These are phyloP conservation scores for Chaitophorus viminalis DNA, from an alignment of 2,888 invertebrate genomes.

Conservation along the genomic window DNA sequence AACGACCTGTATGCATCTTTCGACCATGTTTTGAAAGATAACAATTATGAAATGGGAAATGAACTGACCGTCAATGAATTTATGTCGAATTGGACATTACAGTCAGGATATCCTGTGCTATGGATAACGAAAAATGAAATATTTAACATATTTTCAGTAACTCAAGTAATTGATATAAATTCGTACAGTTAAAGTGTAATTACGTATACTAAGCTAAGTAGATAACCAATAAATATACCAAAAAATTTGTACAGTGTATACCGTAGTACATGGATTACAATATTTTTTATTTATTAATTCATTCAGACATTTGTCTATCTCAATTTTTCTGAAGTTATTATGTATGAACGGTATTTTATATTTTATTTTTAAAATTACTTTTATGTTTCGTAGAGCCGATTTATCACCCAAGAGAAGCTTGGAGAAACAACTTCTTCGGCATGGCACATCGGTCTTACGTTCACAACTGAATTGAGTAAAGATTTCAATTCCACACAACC, in stretches of 20 bases:
- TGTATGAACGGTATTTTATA: no score
- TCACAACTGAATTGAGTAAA: slow-evolving; percentile 66
- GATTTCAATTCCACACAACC: slow-evolving; percentile 64
- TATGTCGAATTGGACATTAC: slow-evolving; percentile 79
- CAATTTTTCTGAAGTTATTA: no score
- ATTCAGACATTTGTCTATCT: no score
- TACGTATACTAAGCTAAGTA: no score
- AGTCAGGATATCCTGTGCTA: slow-evolving; percentile 77
- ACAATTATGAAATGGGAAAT: slow-evolving; percentile 28
- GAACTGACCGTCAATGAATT: slow-evolving; percentile 69
- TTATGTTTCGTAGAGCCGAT: background rate
- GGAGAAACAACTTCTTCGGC: background rate
- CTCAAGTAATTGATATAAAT: background rate
- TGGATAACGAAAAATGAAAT: slow-evolving; percentile 70
- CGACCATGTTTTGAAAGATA: slow-evolving; percentile 67
- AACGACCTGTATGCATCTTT: slow-evolving; percentile 44
- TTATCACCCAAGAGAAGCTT: background rate
- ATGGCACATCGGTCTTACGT: slow-evolving; percentile 75
- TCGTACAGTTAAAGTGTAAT: no score
- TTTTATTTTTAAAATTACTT: background rate
- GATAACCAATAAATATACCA: no score
- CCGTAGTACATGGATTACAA: no score
- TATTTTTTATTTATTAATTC: no score
- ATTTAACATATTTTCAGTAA: slow-evolving; percentile 53
- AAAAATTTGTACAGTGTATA: no score